Evolutionary conservation across 2,113 vertebrate genomes (phyloP).

Genomic region (Pituophis catenifer): DNA sequence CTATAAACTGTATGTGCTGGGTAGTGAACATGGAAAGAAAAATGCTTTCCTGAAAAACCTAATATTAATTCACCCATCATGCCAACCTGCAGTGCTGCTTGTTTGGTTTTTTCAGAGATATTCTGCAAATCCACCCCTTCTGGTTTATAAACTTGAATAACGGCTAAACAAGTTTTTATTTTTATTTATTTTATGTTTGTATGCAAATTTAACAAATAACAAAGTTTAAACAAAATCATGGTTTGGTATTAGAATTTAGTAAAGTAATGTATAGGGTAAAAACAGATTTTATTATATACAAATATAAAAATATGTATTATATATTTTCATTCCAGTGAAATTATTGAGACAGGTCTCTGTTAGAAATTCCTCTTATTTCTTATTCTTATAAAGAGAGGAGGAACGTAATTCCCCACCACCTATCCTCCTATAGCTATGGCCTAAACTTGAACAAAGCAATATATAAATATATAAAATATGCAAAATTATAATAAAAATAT

Average conservation of each 20-base stretch:
- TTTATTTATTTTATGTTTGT: neutral
- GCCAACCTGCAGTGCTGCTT: neutral
- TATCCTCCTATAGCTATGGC: neutral
- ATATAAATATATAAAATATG: neutral
- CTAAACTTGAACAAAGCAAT: neutral
- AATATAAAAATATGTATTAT: neutral
- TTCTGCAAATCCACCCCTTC: neutral
- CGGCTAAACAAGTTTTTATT: neutral
- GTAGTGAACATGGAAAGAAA: neutral
- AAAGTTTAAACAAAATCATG: neutral
- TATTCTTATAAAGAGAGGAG: neutral
- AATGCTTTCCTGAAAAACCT: neutral
- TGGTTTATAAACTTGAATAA: neutral
- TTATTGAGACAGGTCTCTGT: neutral
- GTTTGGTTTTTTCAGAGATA: neutral
- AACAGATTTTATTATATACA: neutral
- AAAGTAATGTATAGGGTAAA: neutral
- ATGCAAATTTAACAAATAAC: neutral
- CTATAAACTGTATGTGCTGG: neutral
- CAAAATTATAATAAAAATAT: neutral
- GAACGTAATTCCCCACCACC: neutral
- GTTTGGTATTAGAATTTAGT: neutral
- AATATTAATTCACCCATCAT: neutral
- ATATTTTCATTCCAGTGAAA: slow-evolving; percentile 16
- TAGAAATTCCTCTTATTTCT: neutral